Evolutionary conservation across 2,797 vertebrate genomes (phyloP), one percentile per base, ranked within the genome.

Genomic region (Chrysocyon brachyurus): DNA sequence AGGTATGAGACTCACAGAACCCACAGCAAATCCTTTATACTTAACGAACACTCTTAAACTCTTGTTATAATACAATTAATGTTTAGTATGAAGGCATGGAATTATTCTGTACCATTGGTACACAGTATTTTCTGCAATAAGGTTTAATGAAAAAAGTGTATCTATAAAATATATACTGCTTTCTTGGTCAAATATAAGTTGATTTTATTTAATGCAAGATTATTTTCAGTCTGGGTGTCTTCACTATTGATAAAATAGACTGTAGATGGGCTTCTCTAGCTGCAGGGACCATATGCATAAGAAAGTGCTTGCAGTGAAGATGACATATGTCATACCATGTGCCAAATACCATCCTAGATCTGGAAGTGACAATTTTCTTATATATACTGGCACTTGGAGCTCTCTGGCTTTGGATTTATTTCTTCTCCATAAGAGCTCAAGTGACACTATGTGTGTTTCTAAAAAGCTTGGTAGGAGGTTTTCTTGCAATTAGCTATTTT

Each of bases 301-400:
- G 97, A 96, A 97, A 98, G 83, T 87, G 92, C 97, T 96, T 89
- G 82, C 96, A 97, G 92, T 54, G 86, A 97, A 84, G 94, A 95
- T 97, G 97, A 97, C 98, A 98, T 98, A 97, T 97, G 98, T 97
- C 97, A 97, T 24, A 90, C 96, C 97, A 97, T 97, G 98, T 97
- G 98, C 98, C 98, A 98, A 97, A 96, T 92, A 97, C 97, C 97
- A 95, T 94, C 89, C 96, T 91, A 96, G 97, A 96, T 97, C 96
- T 98, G 97, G 90, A 97, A 97, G 97, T 97, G 97, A 98, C 97
- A 98, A 94, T 98, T 97, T 97, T 97, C 96, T 97, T 97, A 97
- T 96, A 94, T 91, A 94, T 75, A 95, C 92, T 97, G 92, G 98
- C 97, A 97, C 91, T 98, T 92, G 63, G 87, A 97, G 79, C 85